Evolutionary conservation across 2,113 vertebrate species (phyloP).

Genomic region (Oceanodroma tethys): DNA sequence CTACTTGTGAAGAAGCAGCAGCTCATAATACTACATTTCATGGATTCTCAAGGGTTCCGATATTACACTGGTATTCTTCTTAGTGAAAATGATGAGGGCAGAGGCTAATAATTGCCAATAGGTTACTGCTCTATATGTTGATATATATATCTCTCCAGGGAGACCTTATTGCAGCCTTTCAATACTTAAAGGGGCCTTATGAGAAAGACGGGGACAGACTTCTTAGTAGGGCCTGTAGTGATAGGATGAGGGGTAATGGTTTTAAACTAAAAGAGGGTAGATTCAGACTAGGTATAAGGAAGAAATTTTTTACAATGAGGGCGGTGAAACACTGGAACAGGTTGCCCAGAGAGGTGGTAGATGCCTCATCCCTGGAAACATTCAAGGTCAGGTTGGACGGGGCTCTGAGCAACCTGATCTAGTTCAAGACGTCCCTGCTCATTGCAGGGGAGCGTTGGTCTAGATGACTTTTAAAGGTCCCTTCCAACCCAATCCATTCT

Average conservation of each 20-base stretch:
- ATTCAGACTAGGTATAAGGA: not conserved
- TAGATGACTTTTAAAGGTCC: not conserved
- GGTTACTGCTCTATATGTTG: not conserved
- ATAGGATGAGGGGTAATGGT: not conserved
- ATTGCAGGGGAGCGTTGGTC: fast-evolving
- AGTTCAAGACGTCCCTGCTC: not conserved
- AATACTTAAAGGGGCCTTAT: not conserved
- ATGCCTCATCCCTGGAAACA: not conserved
- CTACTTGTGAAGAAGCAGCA: not conserved
- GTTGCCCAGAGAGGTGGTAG: not conserved
- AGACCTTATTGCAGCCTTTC: not conserved
- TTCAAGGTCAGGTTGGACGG: not conserved
- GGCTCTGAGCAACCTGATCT: not conserved
- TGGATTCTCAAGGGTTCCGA: not conserved
- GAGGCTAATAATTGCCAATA: not conserved
- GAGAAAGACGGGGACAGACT: not conserved
- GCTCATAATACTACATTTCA: not conserved
- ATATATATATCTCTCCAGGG: not conserved
- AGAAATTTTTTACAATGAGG: fast-evolving
- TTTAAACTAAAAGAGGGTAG: not conserved
- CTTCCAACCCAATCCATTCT: not conserved
- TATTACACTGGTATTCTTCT: not conserved
- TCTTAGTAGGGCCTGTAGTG: not conserved
- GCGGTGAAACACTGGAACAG: not conserved
- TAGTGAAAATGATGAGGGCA: not conserved